phyloP scores from a whole-genome alignment of 2,797 vertebrate species.

The Remorina albescens region DNA sequence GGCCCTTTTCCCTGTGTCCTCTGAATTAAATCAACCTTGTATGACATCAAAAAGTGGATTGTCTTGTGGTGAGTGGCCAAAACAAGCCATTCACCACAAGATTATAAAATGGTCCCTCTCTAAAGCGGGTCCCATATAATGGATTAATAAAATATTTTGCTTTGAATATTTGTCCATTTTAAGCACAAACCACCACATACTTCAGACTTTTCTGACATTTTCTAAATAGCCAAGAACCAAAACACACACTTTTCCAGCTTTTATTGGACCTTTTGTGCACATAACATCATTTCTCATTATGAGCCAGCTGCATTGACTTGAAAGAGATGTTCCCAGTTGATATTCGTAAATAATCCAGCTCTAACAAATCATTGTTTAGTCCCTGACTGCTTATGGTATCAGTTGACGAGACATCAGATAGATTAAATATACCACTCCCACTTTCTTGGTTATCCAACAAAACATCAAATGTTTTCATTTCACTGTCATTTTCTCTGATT shows the following conservation, averaged over 20 bases:
- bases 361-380: constrained; percentile 30
- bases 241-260: constrained; percentile 16
- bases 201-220: background rate
- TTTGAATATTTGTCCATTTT: no score
- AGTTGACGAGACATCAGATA: constrained; percentile 10
- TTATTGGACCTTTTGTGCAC: constrained; percentile 47
- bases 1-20: background rate
- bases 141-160: no score
- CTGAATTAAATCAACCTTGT: background rate
- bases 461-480: background rate
- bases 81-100: no score
- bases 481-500: background rate
- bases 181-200: background rate
- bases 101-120: no score
- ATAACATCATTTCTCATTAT: background rate
- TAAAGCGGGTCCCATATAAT: no score
- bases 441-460: constrained; percentile 48
- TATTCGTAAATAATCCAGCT: constrained; percentile 60
- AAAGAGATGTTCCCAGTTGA: constrained; percentile 63
- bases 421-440: constrained; percentile 27
- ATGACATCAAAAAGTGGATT: background rate
- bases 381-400: background rate
- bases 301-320: constrained; percentile 46
- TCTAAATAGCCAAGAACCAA: constrained; percentile 10
- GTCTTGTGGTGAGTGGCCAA: no score